Evolutionary conservation across 2,888 invertebrate genomes (phyloP).

Genomic region (Pterostichus niger): DNA sequence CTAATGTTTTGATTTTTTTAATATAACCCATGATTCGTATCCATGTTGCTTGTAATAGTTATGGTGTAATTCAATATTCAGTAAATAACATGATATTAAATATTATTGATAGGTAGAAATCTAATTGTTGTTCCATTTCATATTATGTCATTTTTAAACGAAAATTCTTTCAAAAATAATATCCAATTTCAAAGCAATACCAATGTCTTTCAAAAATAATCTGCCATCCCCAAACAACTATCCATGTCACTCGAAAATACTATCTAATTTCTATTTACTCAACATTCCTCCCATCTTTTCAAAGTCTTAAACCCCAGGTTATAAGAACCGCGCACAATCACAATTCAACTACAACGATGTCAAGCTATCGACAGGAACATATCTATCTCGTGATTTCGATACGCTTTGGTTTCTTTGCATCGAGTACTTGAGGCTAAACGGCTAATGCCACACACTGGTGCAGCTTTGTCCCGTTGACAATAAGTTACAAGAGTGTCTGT

Average conservation of each 20-base stretch:
- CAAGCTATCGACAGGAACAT: neutral
- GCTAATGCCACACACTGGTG: slow-evolving; percentile 33
- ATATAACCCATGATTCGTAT: too few species aligned
- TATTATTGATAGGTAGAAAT: too few species aligned
- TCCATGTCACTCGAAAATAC: neutral
- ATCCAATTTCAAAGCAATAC: too few species aligned
- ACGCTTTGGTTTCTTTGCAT: neutral
- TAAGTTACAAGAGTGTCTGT: slow-evolving; percentile 55
- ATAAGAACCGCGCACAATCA: neutral
- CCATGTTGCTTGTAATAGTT: too few species aligned
- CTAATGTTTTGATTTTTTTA: too few species aligned
- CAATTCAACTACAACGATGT: neutral
- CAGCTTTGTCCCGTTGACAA: slow-evolving; percentile 53
- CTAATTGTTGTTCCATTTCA: too few species aligned
- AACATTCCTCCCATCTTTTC: neutral
- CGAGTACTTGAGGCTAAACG: slow-evolving; percentile 46
- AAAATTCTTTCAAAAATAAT: too few species aligned
- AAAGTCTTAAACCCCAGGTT: neutral
- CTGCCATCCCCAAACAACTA: neutral
- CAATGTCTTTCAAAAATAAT: neutral
- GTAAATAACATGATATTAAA: too few species aligned
- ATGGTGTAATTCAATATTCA: too few species aligned
- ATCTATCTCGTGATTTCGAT: slow-evolving; percentile 30
- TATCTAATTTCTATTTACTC: slow-evolving; percentile 26
- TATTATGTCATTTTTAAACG: too few species aligned